These are phyloP conservation scores for Typhlichthys subterraneus DNA, from an alignment of 2,797 vertebrate species.

Conservation along the genomic window DNA sequence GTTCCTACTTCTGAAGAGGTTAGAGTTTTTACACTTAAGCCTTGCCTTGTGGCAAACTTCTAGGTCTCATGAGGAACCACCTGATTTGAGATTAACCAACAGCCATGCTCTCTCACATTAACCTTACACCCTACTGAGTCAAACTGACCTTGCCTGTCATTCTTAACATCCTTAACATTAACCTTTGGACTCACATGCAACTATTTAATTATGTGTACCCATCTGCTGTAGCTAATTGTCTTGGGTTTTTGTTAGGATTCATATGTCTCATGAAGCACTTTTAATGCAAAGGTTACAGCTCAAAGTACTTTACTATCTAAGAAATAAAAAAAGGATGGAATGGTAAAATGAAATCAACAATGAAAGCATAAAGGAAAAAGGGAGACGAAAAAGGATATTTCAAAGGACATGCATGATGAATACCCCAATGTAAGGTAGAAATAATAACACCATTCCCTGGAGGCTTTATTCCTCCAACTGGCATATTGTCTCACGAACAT, in stretches of 20 bases:
- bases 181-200: conserved; percentile 31
- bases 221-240: conserved; percentile 2
- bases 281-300: no score
- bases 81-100: conserved; percentile 80
- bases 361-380: no score
- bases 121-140: conserved; percentile 40
- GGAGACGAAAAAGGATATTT: no score
- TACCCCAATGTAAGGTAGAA: no score
- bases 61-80: conserved; percentile 83
- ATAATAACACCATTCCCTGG: no score
- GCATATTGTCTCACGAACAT: no score
- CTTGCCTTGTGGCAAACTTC: conserved; percentile 48
- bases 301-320: no score
- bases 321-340: no score
- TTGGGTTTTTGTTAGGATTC: conserved; percentile 10
- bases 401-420: no score
- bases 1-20: conserved; percentile 37
- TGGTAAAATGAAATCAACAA: no score
- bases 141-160: conserved; percentile 36
- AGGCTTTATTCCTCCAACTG: no score
- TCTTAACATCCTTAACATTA: conserved; percentile 17
- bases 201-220: conserved; percentile 8
- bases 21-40: conserved; percentile 47
- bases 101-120: conserved; percentile 31
- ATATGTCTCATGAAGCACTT: conserved; percentile 4